These are phyloP conservation scores for Didymodactylos carnosus DNA, from an alignment of 2,888 invertebrate species.

Conservation along the genomic window DNA sequence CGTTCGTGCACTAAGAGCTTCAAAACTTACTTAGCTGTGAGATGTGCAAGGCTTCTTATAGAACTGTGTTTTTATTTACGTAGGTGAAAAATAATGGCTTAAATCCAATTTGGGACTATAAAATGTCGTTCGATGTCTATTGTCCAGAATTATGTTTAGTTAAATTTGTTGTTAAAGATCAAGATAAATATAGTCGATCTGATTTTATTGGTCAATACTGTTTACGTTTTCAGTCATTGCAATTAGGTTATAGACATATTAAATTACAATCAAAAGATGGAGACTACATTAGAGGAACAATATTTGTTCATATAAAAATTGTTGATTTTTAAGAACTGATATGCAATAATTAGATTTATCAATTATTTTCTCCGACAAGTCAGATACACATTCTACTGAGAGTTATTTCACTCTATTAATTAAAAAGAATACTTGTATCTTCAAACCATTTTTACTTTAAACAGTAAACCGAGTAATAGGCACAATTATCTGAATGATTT, in stretches of 20 bases:
- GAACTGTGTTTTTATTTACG: neutral
- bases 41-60: too few species aligned
- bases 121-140: conserved; percentile 42
- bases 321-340: neutral
- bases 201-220: conserved; percentile 18
- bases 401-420: too few species aligned
- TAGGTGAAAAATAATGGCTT: conserved; percentile 41
- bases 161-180: conserved; percentile 41
- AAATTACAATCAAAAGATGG: neutral
- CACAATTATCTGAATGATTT: too few species aligned
- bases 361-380: neutral
- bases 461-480: too few species aligned
- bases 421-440: too few species aligned
- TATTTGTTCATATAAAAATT: neutral
- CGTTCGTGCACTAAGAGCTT: too few species aligned
- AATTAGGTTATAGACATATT: conserved; percentile 8
- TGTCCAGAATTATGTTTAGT: conserved; percentile 42
- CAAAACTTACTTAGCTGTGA: too few species aligned
- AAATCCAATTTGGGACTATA: conserved; percentile 44
- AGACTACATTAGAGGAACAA: neutral
- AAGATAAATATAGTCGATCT: conserved; percentile 1
- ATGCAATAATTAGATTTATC: neutral
- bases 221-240: conserved; percentile 1
- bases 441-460: too few species aligned
- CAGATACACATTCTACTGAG: neutral